Evolutionary conservation across 2,888 invertebrate genomes (phyloP), one percentile per base, ranked within the genome.

Genomic region (Notodonta ziczac): DNA sequence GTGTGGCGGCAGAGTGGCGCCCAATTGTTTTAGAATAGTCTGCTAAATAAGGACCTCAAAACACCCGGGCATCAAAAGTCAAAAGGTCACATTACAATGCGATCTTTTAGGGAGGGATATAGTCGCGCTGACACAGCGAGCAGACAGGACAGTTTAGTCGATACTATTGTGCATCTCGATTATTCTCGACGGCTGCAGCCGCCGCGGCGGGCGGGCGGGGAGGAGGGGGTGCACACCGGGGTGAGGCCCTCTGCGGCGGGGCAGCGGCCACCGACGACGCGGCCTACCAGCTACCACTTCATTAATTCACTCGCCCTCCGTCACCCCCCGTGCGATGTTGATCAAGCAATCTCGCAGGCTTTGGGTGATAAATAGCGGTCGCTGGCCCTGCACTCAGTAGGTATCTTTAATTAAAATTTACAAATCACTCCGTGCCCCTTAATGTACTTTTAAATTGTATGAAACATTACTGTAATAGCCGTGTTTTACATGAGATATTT

Each of bases 191-290:
- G 58, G 57, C 58, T 62, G 61, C 55, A 53, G 54, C 60, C 48
- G n/a, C 48, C 3, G 59, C 50, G 13, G 46, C 60, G 52, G 53
- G 54, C 54, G 61, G 44, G 57, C 56, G 66, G 59, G 60, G 56
- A n/a, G 24, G 39, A 55, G 55, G 65, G 46, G 3, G 42, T 10
- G 42, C 2, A 24, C 24, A 24, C 1, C 5, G 46, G 46, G 35
- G 35, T 35, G 35, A 6, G 35, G 44, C 44, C 12, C 46, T 4
- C 46, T 13, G 46, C 46, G 42, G 46, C 46, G 7, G 2, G 35
- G 35, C 7, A 4, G 61, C 56, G 62, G 14, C 62, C 70, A 64
- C 65, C 68, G 14, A 60, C 69, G 64, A 60, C 69, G 64, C 57
- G 55, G 13, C 48, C 48, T 42, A 3, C 39, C 53, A 16, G 24